Evolutionary conservation across 2,888 invertebrate species (phyloP), one percentile per base, ranked within the genome.

Genomic region (Drosophila vallismaia): DNA sequence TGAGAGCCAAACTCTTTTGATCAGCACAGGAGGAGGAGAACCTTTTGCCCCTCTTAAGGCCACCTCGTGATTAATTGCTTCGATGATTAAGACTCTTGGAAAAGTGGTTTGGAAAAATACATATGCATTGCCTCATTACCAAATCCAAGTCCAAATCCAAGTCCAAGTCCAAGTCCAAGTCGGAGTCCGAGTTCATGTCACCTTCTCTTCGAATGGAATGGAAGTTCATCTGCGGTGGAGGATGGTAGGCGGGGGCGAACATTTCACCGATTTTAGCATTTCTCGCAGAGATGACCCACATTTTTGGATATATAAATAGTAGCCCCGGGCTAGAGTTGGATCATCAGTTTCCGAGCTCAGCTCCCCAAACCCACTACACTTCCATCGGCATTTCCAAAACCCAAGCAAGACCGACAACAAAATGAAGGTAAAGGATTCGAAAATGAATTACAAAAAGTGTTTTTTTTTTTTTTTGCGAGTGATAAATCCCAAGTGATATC

Each of bases 351-450:
- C 69, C 71, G 74, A 76, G 55, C 48, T 54, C 44, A 70, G 71
- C 79, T 76, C 74, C 44, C 44, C 48, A 38, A 67, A 29, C 49
- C 77, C 74, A 75, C 73, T 71, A 68, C 33, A 4, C 76, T 69
- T 76, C 69, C 73, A 79, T 75, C 77, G 71, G 74, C 72, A 66
- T 66, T 74, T 73, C 68, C 40, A 33, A 57, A 73, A 66, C 66
- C 63, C 57, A 82, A 83, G 69, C 63, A 60, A 19, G 76, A 66
- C 63, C 79, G 74, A 77, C 83, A 86, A 78, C 81, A 72, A 72
- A 55, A 86, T 86, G 86, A 87, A 82, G 86, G 86, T 86, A 42
- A 42, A 42, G 40, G 48, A 72, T 64, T 14, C 7, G 0, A 0
- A 3, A 38, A 19, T 10, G 1, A 0, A n/a, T n/a, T n/a, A 12